Conservation (phyloP, 2,888 invertebrate genomes). For the Aquatica leii region DNA sequence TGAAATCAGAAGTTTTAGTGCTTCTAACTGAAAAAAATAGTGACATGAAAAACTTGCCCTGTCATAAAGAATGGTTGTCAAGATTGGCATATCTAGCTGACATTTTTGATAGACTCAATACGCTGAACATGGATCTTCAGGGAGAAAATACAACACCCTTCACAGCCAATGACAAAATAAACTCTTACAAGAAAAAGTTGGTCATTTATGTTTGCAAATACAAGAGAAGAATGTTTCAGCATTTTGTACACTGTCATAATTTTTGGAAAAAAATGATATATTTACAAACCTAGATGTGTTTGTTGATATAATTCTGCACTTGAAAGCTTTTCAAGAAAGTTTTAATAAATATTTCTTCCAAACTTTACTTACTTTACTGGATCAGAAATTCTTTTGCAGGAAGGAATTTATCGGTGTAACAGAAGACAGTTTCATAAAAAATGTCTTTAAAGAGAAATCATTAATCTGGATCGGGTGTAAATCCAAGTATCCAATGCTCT, state of each 20-base stretch:
- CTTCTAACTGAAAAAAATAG: slow-evolving; percentile 30
- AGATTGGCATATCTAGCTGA: slow-evolving; percentile 32
- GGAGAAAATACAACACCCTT: neutral
- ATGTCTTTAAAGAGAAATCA: slow-evolving; percentile 9
- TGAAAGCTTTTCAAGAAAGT: too few species aligned
- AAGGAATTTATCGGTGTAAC: slow-evolving; percentile 4
- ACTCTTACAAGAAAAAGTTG: neutral
- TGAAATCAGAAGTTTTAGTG: slow-evolving; percentile 38
- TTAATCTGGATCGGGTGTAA: slow-evolving; percentile 15
- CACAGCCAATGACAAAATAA: slow-evolving; percentile 4
- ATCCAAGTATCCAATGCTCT: neutral
- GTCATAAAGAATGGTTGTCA: slow-evolving; percentile 28
- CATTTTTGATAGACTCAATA: slow-evolving; percentile 2
- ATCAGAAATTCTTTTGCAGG: slow-evolving; percentile 5
- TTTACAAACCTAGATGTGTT: neutral
- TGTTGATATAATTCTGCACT: slow-evolving; percentile 3
- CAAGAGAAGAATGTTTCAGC: neutral
- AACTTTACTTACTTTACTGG: slow-evolving; percentile 3
- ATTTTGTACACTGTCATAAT: neutral
- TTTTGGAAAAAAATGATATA: slow-evolving; percentile 6
- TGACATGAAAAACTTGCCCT: slow-evolving; percentile 18
- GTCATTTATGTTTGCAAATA: neutral
- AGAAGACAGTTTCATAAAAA: slow-evolving; percentile 11
- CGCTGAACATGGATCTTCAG: slow-evolving; percentile 7
- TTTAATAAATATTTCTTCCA: too few species aligned